These are phyloP conservation scores for Arctocebus calabarensis DNA, from an alignment of 2,797 vertebrate genomes.

Conservation along the genomic window DNA sequence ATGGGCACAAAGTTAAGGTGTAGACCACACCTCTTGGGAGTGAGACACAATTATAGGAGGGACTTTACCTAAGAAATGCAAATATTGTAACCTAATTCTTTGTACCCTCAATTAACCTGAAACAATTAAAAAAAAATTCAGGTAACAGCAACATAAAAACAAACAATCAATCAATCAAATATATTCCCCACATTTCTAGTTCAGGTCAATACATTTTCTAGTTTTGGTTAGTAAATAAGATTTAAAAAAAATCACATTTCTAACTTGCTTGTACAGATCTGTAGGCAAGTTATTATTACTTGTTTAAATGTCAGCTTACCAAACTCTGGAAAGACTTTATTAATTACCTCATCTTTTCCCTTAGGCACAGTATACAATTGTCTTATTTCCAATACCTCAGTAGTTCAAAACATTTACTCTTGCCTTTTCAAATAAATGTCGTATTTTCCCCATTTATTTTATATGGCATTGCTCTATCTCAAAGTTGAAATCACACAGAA, in stretches of 20 bases:
- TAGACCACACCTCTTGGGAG: too few species aligned
- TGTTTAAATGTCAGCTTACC: not conserved
- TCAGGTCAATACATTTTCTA: not conserved
- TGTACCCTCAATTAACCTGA: too few species aligned
- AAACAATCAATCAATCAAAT: not conserved
- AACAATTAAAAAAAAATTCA: too few species aligned
- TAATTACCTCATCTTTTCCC: not conserved
- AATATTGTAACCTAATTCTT: too few species aligned
- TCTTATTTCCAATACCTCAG: not conserved
- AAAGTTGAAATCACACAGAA: not conserved
- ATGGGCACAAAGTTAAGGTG: too few species aligned
- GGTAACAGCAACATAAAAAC: too few species aligned
- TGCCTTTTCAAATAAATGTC: not conserved
- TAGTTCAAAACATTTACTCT: not conserved
- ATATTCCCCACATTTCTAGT: not conserved
- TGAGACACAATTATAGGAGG: too few species aligned
- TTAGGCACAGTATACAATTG: not conserved
- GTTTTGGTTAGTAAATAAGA: not conserved
- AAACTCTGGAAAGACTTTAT: conserved; percentile 16
- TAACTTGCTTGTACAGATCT: not conserved
- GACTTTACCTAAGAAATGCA: too few species aligned
- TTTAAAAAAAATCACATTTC: not conserved
- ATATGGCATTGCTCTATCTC: not conserved
- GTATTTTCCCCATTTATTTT: not conserved
- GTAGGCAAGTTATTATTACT: not conserved